phyloP scores from a whole-genome alignment of 1,140 invertebrate species.

The Procambarus virginalis region DNA sequence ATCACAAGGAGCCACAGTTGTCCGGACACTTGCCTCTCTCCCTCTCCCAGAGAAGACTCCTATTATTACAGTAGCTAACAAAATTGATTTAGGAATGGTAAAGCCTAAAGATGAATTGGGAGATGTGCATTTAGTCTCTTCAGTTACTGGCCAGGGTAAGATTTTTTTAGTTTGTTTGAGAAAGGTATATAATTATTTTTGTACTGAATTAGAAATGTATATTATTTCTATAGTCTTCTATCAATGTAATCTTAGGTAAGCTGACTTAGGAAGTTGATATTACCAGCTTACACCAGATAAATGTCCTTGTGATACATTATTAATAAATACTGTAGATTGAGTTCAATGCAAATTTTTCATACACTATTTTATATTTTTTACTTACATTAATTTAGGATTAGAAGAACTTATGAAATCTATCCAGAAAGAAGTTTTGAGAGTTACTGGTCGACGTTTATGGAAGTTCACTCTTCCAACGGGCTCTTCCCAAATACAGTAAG shows the following conservation, averaged over 20 bases:
- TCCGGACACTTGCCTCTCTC: constrained; percentile 80
- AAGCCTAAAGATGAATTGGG: constrained; percentile 72
- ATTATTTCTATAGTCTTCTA: background rate
- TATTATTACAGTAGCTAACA: constrained; percentile 88
- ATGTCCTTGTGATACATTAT: too few relatives aligned
- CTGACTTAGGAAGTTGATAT: too few relatives aligned
- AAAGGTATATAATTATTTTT: background rate
- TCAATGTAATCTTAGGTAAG: too few relatives aligned
- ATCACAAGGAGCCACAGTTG: constrained; percentile 83
- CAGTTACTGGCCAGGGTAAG: constrained; percentile 52
- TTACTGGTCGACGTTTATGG: constrained; percentile 43
- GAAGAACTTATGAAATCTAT: constrained; percentile 26
- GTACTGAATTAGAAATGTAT: background rate
- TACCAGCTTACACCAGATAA: too few relatives aligned
- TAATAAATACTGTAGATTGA: too few relatives aligned
- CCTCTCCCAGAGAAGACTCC: constrained; percentile 76
- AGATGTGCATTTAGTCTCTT: constrained; percentile 54
- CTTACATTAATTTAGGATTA: constrained; percentile 18
- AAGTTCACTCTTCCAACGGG: constrained; percentile 51
- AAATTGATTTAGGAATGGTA: constrained; percentile 79
- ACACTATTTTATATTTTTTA: background rate
- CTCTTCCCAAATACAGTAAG: constrained; percentile 50
- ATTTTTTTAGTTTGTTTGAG: background rate
- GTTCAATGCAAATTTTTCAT: too few relatives aligned
- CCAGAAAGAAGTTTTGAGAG: constrained; percentile 23